Evolutionary conservation across 2,113 vertebrate genomes (phyloP).

Genomic region (Megaceryle maxima): DNA sequence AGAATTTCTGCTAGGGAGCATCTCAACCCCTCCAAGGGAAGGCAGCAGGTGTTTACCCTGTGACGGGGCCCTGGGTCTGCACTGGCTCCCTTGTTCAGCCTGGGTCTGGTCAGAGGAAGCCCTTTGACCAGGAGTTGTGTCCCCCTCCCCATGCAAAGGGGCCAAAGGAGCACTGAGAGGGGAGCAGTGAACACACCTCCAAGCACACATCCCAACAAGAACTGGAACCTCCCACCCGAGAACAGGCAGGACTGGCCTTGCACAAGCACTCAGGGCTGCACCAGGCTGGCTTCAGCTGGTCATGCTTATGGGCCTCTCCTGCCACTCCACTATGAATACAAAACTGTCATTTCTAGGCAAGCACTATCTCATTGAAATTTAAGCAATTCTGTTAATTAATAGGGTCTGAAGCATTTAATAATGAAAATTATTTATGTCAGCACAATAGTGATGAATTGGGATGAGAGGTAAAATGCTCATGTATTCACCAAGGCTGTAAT

Average conservation of each 20-base stretch:
- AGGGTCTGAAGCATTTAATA: constrained; percentile 60
- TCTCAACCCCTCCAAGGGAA: background rate
- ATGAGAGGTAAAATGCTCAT: constrained; percentile 43
- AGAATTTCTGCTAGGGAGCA: background rate
- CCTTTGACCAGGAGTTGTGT: background rate
- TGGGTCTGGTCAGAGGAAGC: background rate
- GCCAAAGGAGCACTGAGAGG: background rate
- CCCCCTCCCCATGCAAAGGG: background rate
- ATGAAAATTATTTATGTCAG: constrained; percentile 67
- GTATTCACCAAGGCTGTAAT: constrained; percentile 47
- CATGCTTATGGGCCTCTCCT: background rate
- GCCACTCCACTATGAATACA: background rate
- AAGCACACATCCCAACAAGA: background rate
- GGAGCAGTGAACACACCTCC: rapidly evolving
- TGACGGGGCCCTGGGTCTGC: background rate
- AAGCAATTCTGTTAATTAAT: constrained; percentile 66
- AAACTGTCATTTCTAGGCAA: constrained; percentile 28
- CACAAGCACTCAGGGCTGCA: background rate
- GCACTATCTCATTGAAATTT: constrained; percentile 37
- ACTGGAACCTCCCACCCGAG: background rate
- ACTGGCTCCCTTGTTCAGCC: background rate
- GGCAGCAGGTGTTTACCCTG: rapidly evolving
- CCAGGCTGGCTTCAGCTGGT: background rate
- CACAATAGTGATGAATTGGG: constrained; percentile 58
- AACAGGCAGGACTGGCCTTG: background rate